Evolutionary conservation across 2,888 invertebrate species (phyloP), one percentile per base, ranked within the genome.

Genomic region (Drepanosiphum platanoidis): DNA sequence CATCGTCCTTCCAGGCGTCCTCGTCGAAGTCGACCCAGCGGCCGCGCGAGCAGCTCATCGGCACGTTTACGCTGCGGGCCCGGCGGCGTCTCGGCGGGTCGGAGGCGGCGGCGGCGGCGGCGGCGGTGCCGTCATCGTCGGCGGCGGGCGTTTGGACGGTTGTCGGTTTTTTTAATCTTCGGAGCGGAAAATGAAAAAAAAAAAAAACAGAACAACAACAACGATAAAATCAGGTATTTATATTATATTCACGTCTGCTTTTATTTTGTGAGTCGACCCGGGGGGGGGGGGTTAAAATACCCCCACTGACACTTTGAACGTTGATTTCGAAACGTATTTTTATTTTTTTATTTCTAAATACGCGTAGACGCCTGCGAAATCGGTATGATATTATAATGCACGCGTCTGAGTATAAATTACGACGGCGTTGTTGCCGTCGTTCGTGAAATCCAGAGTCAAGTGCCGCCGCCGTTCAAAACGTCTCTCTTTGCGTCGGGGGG

Each of bases 21-120:
- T 96, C 95, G 89, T 95, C 95, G 89, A 96, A 96, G 90, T 95
- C 95, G 87, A 96, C 94, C 96, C 96, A 96, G 88, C 94, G 94
- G 0, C 90, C 90, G 0, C 84, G 36, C 18, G 61, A n/a, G 18
- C 83, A 74, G 74, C 64, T 27, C 71, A 18, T 13, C 18, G 83
- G 74, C 30, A 22, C 86, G 86, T n/a, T 88, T 77, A 66, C 86
- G 86, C 42, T 86, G 81, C 13, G 87, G 70, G 36, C 86, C 64
- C 42, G 64, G 68, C 66, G 86, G 3, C 71, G 83, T 39, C 36
- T 58, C 46, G 71, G 64, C 72, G 70, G 70, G 22, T 70, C 71
- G 22, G 58, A n/a, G 7, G 36, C 11, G 5, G 36, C 39, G 11
- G 22, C 9, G 2, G 18, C 22, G 22, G 46, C 13, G 0, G 71